Evolutionary conservation across 2,113 vertebrate species (phyloP).

Genomic region (Laterallus jamaicensis): DNA sequence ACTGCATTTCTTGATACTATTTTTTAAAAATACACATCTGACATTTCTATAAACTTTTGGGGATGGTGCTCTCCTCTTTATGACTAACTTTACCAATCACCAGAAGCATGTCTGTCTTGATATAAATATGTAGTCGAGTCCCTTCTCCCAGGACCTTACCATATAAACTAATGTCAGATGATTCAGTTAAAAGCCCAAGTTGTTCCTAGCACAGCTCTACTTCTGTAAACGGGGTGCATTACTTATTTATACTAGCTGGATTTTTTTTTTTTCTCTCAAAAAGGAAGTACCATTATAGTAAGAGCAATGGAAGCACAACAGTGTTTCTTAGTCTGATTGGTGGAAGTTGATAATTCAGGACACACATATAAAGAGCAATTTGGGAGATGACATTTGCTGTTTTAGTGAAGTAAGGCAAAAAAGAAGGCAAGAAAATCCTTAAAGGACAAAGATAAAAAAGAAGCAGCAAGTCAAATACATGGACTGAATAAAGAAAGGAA

Average conservation of each 20-base stretch:
- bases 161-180: slow-evolving; percentile 2
- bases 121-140: neutral
- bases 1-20: neutral
- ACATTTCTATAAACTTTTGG: neutral
- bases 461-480: neutral
- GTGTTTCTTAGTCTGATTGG: neutral
- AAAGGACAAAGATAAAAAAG: neutral
- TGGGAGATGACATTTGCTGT: neutral
- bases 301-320: neutral
- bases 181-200: neutral
- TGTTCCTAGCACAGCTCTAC: slow-evolving; percentile 10
- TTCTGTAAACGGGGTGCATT: neutral
- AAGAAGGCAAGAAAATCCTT: neutral
- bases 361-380: neutral
- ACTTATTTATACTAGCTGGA: slow-evolving; percentile 2
- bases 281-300: neutral
- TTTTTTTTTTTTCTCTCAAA: neutral
- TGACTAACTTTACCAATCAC: neutral
- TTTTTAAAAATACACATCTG: neutral
- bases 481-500: slow-evolving; percentile 27
- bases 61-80: neutral
- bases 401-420: neutral
- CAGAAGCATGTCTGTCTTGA: neutral
- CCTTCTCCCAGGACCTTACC: neutral
- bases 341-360: neutral